These are phyloP conservation scores for Miniopterus natalensis DNA, from an alignment of 2,113 vertebrate species.

Conservation along the genomic window DNA sequence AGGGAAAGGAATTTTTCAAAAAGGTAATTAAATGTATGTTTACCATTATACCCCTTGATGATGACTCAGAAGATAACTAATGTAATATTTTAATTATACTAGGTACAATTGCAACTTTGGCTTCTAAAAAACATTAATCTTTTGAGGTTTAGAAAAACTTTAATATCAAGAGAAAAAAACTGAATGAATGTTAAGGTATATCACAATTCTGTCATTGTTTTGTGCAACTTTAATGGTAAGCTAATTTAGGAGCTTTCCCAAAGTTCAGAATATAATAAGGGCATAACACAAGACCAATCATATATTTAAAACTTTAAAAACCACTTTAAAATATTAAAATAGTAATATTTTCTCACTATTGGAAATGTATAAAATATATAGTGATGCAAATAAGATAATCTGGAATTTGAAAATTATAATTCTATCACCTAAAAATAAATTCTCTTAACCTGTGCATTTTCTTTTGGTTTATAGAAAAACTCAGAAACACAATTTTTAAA, in stretches of 20 bases:
- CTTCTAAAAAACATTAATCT: conserved; percentile 15
- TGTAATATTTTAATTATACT: not conserved
- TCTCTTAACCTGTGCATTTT: not conserved
- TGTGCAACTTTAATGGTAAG: not conserved
- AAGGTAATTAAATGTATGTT: conserved; percentile 13
- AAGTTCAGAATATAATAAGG: conserved; percentile 39
- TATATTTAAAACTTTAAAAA: conserved; percentile 16
- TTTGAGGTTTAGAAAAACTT: conserved; percentile 43
- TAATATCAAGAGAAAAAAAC: not conserved
- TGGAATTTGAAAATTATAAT: conserved; percentile 18
- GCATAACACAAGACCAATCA: not conserved
- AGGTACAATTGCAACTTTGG: not conserved
- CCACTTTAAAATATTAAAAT: conserved; percentile 55
- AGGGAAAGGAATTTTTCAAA: not conserved
- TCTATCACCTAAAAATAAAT: conserved; percentile 18
- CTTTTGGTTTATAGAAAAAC: conserved; percentile 32
- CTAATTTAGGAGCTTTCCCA: not conserved
- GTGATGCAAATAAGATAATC: not conserved
- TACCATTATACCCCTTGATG: conserved; percentile 28
- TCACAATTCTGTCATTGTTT: not conserved
- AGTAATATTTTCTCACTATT: not conserved
- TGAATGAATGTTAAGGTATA: conserved; percentile 2
- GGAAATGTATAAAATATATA: not conserved
- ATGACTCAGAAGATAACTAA: not conserved
- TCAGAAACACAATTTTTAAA: not conserved